Conservation (phyloP, 2,888 invertebrate species). For the Drosophila tanythrix region DNA sequence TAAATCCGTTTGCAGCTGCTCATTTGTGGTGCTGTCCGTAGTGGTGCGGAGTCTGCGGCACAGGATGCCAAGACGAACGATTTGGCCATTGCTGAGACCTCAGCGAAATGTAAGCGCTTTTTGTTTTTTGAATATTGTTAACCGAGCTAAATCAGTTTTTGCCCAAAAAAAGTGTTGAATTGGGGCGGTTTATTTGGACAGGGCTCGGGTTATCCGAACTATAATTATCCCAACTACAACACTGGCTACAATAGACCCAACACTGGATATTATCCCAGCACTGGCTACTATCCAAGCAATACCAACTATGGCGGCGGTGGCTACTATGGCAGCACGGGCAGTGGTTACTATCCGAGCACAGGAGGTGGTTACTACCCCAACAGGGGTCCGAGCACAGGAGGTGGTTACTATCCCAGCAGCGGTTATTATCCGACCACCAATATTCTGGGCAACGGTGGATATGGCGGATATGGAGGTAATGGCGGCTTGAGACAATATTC, state of each 20-base stretch:
- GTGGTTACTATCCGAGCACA: constrained; percentile 39
- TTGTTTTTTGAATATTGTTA: background rate
- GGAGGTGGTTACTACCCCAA: constrained; percentile 45
- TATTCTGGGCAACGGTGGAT: constrained; percentile 74
- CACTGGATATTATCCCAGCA: constrained; percentile 16
- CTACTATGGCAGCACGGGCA: constrained; percentile 45
- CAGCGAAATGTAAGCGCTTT: constrained; percentile 81
- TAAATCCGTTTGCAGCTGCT: constrained; percentile 36
- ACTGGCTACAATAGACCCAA: constrained; percentile 42
- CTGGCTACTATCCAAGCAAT: constrained; percentile 41
- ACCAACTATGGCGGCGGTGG: constrained; percentile 15
- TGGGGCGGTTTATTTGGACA: constrained; percentile 84
- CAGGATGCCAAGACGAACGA: constrained; percentile 55
- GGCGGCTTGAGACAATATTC: constrained; percentile 87
- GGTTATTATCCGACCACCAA: constrained; percentile 81
- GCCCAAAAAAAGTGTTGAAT: constrained; percentile 82
- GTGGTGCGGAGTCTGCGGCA: constrained; percentile 31
- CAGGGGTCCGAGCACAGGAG: constrained; percentile 28
- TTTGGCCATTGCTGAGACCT: constrained; percentile 80
- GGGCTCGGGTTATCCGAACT: constrained; percentile 53
- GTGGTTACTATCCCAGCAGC: constrained; percentile 40
- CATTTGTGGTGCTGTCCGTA: constrained; percentile 26
- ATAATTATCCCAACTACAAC: constrained; percentile 61
- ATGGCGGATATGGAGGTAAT: constrained; percentile 87
- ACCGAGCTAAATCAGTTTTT: constrained; percentile 3